Evolutionary conservation across 1,140 invertebrate genomes (phyloP).

Genomic region (Ruditapes philippinarum): DNA sequence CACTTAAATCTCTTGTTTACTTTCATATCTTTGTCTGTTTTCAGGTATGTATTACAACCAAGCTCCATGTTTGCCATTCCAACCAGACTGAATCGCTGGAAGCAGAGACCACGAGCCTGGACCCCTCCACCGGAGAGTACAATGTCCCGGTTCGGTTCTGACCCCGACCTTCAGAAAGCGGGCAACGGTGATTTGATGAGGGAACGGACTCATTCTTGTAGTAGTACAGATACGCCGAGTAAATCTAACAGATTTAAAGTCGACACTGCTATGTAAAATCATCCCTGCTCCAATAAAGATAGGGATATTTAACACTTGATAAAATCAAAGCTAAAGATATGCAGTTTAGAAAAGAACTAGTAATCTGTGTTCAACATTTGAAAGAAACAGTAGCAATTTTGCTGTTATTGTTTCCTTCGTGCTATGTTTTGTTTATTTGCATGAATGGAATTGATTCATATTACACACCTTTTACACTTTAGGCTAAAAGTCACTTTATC

Average conservation of each 20-base stretch:
- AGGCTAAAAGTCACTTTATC: too few relatives aligned
- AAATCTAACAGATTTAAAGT: conserved; percentile 35
- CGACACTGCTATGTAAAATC: not conserved
- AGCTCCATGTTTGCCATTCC: conserved; percentile 82
- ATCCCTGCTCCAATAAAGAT: too few relatives aligned
- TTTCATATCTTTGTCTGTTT: conserved; percentile 1
- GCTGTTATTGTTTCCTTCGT: too few relatives aligned
- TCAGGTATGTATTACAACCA: conserved; percentile 82
- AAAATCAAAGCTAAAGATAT: too few relatives aligned
- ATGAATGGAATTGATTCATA: too few relatives aligned
- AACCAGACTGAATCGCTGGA: conserved; percentile 68
- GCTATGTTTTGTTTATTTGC: too few relatives aligned
- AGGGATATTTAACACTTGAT: too few relatives aligned
- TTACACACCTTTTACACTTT: too few relatives aligned
- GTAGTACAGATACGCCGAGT: not conserved
- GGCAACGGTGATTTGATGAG: not conserved
- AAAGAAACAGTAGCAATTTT: too few relatives aligned
- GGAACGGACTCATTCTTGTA: conserved; percentile 37
- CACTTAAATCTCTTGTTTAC: too few relatives aligned
- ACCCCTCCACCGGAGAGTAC: not conserved
- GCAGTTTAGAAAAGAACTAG: too few relatives aligned
- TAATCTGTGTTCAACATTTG: too few relatives aligned
- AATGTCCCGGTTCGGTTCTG: not conserved
- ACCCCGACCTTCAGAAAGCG: not conserved
- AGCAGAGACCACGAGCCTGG: conserved; percentile 1